Conservation (phyloP, 2,113 vertebrate species). For the Cyanoderma ruficeps region DNA sequence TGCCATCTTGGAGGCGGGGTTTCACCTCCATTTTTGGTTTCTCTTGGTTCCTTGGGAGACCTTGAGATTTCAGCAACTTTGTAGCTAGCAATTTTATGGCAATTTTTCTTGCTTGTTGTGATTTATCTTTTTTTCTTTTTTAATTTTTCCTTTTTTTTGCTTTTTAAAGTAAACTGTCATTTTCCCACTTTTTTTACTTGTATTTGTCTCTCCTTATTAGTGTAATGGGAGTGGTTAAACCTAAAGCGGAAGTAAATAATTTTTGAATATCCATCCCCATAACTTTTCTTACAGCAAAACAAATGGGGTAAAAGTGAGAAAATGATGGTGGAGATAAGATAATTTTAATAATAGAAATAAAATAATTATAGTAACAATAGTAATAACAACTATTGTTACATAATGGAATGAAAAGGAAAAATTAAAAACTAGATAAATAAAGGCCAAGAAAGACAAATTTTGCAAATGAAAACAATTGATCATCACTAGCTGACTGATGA, state of each 20-base stretch:
- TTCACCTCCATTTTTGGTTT: background rate
- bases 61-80: background rate
- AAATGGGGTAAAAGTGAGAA: background rate
- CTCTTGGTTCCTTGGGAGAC: background rate
- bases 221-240: background rate
- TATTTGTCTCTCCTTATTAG: background rate
- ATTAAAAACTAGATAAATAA: background rate
- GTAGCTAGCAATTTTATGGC: background rate
- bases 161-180: background rate
- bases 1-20: background rate
- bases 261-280: background rate
- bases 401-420: background rate
- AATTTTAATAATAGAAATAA: background rate
- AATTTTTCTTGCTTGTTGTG: fast-evolving
- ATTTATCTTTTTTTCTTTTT: too few species aligned
- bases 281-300: background rate
- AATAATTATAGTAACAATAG: background rate
- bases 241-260: background rate
- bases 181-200: background rate
- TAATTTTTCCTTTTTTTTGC: fast-evolving
- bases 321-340: background rate
- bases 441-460: background rate
- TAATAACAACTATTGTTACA: too few species aligned
- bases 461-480: background rate
- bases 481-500: background rate